These are phyloP conservation scores for Ceriagrion tenellum DNA, from an alignment of 2,888 invertebrate species.

Conservation along the genomic window DNA sequence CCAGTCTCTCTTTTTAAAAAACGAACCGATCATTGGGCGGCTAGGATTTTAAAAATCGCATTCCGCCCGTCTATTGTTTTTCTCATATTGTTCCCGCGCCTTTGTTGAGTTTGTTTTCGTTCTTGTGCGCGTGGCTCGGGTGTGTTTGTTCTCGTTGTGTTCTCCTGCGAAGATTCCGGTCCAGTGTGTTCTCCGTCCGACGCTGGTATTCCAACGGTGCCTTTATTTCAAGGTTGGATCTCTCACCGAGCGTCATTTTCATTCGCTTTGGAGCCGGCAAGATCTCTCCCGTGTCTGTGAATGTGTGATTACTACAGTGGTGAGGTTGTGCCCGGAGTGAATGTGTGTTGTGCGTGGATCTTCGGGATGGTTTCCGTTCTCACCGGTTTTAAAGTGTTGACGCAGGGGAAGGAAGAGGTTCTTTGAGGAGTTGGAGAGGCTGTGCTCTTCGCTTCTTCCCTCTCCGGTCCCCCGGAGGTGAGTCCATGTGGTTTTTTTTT, in stretches of 20 bases:
- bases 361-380: neutral
- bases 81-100: neutral
- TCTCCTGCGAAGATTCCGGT: neutral
- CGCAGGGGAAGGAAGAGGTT: neutral
- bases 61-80: neutral
- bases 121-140: neutral
- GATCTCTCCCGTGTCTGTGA: neutral
- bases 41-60: neutral
- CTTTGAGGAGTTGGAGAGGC: neutral
- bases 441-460: neutral
- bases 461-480: neutral
- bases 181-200: neutral
- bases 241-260: neutral
- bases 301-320: neutral
- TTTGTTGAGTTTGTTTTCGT: neutral
- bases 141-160: neutral
- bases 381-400: neutral
- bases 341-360: neutral
- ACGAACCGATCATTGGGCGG: no score
- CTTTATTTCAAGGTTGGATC: neutral
- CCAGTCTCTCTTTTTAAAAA: no score
- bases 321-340: neutral
- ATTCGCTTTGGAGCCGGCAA: neutral
- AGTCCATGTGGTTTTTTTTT: constrained; percentile 18
- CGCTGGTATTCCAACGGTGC: neutral